Evolutionary conservation across 2,113 vertebrate genomes (phyloP).

Genomic region (Chloropsis cyanopogon): DNA sequence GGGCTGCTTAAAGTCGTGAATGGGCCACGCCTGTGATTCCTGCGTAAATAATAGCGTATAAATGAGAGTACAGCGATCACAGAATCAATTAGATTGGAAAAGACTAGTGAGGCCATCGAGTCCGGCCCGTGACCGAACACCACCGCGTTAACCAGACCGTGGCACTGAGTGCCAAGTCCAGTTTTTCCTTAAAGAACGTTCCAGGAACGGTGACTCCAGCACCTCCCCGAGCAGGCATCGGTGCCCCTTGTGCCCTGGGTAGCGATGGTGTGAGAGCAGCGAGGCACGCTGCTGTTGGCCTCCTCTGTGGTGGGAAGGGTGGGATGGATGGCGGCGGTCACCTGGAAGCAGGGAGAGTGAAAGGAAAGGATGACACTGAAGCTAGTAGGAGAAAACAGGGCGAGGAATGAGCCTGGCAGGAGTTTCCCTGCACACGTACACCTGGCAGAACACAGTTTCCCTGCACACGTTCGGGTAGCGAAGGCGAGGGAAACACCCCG

Average conservation of each 20-base stretch:
- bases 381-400: background rate
- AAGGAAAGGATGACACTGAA: background rate
- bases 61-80: background rate
- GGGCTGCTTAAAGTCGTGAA: background rate
- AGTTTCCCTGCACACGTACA: background rate
- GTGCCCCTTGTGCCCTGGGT: background rate
- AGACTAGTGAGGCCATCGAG: background rate
- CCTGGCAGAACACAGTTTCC: background rate
- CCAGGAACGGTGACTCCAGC: background rate
- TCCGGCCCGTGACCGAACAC: background rate
- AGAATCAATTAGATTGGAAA: too few relatives aligned
- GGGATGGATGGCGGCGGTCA: background rate
- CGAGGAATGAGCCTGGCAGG: background rate
- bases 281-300: background rate
- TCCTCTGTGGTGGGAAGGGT: background rate
- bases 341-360: background rate
- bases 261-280: background rate
- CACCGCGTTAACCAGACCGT: too few relatives aligned
- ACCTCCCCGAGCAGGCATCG: background rate
- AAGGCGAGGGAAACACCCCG: background rate
- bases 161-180: background rate
- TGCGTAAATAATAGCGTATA: background rate
- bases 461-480: fast-evolving
- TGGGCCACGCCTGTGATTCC: background rate
- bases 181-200: too few relatives aligned